A percentile compares a stretch with the other conserved stretches of the same genome.
Evolutionary conservation across 2,113 vertebrate species (phyloP).

Genomic region (Toxotes jaculatrix): DNA sequence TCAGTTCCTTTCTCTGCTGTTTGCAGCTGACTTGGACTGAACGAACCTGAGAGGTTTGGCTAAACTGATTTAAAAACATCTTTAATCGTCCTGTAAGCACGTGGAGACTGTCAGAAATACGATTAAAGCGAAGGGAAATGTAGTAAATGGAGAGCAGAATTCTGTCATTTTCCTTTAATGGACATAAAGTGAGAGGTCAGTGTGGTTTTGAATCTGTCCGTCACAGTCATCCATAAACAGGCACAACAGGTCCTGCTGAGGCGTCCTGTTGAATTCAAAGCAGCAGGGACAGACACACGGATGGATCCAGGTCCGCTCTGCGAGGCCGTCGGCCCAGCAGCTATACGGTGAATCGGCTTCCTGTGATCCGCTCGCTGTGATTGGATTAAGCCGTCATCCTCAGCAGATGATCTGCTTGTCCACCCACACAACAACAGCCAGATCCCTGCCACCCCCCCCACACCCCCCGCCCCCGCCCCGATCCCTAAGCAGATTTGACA

Average conservation of each 20-base stretch:
- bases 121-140: constrained; percentile 35
- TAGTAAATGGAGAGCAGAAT: constrained; percentile 18
- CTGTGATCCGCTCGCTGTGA: constrained; percentile 70
- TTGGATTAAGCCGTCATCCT: constrained; percentile 76
- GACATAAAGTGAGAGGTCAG: constrained; percentile 48
- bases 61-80: constrained; percentile 56
- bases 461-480: constrained; percentile 12
- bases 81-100: constrained; percentile 44
- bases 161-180: constrained; percentile 55
- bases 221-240: constrained; percentile 35
- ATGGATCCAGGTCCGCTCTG: constrained; percentile 16
- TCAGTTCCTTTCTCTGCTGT: constrained; percentile 2
- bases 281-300: neutral
- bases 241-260: constrained; percentile 10
- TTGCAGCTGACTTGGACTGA: constrained; percentile 28
- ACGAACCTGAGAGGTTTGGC: constrained; percentile 30
- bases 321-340: constrained; percentile 6
- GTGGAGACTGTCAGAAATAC: constrained; percentile 47
- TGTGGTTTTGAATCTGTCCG: constrained; percentile 29
- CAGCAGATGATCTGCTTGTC: constrained; percentile 65
- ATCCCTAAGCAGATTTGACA: constrained; percentile 80
- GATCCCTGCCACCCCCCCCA: constrained; percentile 48
- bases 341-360: constrained; percentile 55
- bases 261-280: constrained; percentile 30
- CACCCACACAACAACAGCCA: constrained; percentile 54